These are phyloP conservation scores for Myiozetetes cayanensis DNA, from an alignment of 2,113 vertebrate genomes.

Conservation along the genomic window DNA sequence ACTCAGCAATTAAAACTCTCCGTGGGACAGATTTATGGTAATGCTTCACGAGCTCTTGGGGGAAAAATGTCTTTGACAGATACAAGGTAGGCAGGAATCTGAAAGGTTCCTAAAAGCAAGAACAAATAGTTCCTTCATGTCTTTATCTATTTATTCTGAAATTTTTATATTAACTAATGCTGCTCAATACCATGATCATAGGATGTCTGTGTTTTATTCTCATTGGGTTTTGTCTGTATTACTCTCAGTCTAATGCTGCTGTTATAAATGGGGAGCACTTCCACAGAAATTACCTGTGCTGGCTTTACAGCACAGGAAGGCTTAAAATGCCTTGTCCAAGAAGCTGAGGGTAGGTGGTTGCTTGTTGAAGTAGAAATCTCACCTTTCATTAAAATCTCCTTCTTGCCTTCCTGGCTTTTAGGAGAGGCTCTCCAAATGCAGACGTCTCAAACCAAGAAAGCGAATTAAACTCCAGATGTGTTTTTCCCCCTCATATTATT, in stretches of 20 bases:
- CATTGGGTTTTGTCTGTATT: neutral
- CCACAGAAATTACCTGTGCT: neutral
- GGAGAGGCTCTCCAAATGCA: neutral
- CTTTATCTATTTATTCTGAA: neutral
- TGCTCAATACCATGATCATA: neutral
- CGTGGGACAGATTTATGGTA: conserved; percentile 28
- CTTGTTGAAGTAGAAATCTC: neutral
- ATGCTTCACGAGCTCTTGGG: neutral
- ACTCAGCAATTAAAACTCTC: neutral
- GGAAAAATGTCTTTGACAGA: conserved; percentile 14
- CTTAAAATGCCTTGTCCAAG: neutral
- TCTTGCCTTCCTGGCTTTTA: neutral
- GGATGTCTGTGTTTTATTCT: neutral
- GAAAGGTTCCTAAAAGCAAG: neutral
- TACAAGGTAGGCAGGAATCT: neutral
- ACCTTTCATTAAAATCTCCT: neutral
- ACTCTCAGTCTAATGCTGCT: neutral
- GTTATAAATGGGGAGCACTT: neutral
- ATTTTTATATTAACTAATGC: neutral
- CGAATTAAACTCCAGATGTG: neutral
- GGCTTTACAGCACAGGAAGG: neutral
- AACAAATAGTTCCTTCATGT: neutral
- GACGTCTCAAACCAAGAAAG: neutral
- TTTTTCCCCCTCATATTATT: neutral
- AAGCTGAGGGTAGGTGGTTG: neutral